A percentile compares a stretch with the other conserved stretches of the same genome.
These are phyloP conservation scores for Scaptomyza hsui DNA, from an alignment of 1,140 invertebrate species.

Conservation along the genomic window DNA sequence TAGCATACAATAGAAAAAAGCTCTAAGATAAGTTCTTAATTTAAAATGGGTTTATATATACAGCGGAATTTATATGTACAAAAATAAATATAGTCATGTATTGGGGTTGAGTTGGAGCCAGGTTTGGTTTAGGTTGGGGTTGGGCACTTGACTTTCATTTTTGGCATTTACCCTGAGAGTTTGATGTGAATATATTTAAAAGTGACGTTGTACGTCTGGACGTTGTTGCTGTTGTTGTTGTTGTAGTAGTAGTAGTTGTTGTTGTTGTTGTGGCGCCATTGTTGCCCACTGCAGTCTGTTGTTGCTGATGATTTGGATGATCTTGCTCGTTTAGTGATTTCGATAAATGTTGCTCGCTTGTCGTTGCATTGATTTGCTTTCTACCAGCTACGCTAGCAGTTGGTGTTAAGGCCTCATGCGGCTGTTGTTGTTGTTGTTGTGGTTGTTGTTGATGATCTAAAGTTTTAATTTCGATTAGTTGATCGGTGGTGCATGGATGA, in stretches of 20 bases:
- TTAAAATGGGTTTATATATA: constrained; percentile 5
- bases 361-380: constrained; percentile 76
- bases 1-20: neutral
- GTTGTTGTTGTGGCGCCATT: constrained; percentile 70
- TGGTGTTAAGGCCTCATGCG: constrained; percentile 64
- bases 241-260: constrained; percentile 85
- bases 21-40: constrained; percentile 3
- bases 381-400: constrained; percentile 47
- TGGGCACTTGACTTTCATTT: constrained; percentile 35
- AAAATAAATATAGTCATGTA: constrained; percentile 11
- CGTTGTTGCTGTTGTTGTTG: constrained; percentile 87
- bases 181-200: constrained; percentile 96
- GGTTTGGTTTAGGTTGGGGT: constrained; percentile 2
- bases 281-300: constrained; percentile 54
- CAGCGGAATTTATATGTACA: neutral
- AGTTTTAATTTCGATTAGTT: constrained; percentile 62
- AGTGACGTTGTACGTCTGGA: constrained; percentile 96
- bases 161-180: constrained; percentile 91
- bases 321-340: constrained; percentile 79
- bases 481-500: constrained; percentile 53
- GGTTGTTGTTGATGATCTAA: constrained; percentile 68
- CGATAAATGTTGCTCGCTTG: constrained; percentile 76
- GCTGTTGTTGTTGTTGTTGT: constrained; percentile 32
- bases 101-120: neutral
- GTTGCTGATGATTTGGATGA: constrained; percentile 58